A percentile compares a stretch with the other conserved stretches of the same genome.
phyloP scores from a whole-genome alignment of 2,113 vertebrate species.

The Phylloscopus trochiloides region DNA sequence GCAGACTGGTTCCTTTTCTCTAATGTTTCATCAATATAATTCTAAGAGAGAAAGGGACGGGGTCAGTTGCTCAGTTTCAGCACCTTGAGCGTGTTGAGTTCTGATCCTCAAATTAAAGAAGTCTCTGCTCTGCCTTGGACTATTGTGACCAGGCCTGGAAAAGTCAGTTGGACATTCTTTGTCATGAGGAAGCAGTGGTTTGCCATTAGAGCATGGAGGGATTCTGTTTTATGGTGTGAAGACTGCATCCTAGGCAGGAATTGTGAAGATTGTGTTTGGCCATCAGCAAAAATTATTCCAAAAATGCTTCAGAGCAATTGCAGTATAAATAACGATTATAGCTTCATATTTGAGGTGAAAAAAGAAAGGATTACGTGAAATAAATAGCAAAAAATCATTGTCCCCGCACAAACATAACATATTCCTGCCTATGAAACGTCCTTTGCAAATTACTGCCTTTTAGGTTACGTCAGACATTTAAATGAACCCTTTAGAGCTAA shows the following conservation, averaged over 20 bases:
- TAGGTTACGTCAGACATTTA: conserved; percentile 24
- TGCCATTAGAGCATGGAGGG: neutral
- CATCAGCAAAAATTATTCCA: neutral
- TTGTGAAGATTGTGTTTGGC: neutral
- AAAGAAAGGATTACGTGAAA: neutral
- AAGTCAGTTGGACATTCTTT: neutral
- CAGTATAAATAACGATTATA: neutral
- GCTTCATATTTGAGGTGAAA: neutral
- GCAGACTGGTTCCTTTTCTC: neutral
- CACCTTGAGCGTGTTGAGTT: neutral
- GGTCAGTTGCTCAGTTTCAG: neutral
- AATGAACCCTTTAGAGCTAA: conserved; percentile 56
- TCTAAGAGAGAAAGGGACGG: neutral
- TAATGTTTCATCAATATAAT: neutral
- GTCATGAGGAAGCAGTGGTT: neutral
- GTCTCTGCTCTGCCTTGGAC: neutral
- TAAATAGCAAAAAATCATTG: conserved; percentile 37
- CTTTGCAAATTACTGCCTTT: conserved; percentile 10
- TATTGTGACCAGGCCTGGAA: conserved; percentile 5
- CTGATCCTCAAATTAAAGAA: conserved; percentile 1
- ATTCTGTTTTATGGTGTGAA: neutral
- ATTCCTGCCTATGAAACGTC: conserved; percentile 23
- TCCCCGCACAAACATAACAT: neutral
- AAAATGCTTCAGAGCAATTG: neutral
- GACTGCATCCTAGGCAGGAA: conserved; percentile 42